These are phyloP conservation scores for Zosterops japonicus DNA, from an alignment of 2,113 vertebrate genomes.

Conservation along the genomic window DNA sequence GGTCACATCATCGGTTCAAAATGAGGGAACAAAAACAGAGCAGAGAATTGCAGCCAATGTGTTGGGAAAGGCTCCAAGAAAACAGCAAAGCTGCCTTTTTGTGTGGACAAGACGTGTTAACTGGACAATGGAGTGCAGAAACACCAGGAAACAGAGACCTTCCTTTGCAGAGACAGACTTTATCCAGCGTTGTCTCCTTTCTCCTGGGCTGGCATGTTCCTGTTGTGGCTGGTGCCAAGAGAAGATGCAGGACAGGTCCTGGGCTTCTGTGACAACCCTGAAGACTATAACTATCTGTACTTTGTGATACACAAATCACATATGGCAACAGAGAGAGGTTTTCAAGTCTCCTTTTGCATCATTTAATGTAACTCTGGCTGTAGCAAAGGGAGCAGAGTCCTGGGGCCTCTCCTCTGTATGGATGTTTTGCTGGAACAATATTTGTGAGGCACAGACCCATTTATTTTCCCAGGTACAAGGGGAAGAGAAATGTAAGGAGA, in stretches of 20 bases:
- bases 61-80: constrained; percentile 12
- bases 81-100: neutral
- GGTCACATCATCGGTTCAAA: neutral
- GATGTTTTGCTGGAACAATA: neutral
- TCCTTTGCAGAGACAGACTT: neutral
- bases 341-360: neutral
- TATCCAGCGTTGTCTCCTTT: neutral
- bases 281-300: neutral
- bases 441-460: neutral
- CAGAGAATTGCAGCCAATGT: neutral
- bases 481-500: neutral
- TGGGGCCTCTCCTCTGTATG: neutral
- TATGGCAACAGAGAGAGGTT: neutral
- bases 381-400: neutral
- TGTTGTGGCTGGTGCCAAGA: neutral
- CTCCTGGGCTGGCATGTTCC: neutral
- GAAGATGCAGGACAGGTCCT: neutral
- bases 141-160: neutral
- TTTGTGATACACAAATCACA: neutral
- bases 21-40: neutral
- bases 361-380: neutral
- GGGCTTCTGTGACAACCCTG: neutral
- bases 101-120: neutral
- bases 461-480: neutral
- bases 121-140: neutral